phyloP scores from a whole-genome alignment of 2,888 invertebrate species.

The Eilema griseolum region DNA sequence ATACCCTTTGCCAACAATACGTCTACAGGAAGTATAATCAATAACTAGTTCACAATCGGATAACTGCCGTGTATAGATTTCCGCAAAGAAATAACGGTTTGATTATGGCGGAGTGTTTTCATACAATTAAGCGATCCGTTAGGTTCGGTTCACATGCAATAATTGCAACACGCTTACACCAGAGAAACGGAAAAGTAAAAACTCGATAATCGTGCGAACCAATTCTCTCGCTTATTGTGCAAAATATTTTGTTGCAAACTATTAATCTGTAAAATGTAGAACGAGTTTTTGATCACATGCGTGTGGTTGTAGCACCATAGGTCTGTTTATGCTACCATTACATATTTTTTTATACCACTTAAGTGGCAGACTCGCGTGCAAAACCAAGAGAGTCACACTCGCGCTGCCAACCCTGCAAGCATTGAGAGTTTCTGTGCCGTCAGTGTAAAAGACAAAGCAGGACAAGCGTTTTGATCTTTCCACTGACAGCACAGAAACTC shows the following conservation, averaged over 20 bases:
- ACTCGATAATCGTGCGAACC: slow-evolving; percentile 68
- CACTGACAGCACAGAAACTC: too few species aligned
- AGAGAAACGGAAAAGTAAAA: slow-evolving; percentile 69
- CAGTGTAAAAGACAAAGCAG: too few species aligned
- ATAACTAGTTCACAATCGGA: slow-evolving; percentile 9
- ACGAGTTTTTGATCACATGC: slow-evolving; percentile 59
- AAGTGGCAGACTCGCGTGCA: too few species aligned
- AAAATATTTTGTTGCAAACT: slow-evolving; percentile 57
- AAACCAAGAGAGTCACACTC: too few species aligned
- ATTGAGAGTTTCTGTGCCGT: too few species aligned
- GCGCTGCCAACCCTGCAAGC: too few species aligned
- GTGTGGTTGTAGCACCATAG: slow-evolving; percentile 25
- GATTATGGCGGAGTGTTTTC: slow-evolving; percentile 26
- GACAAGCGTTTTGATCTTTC: too few species aligned
- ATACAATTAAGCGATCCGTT: slow-evolving; percentile 37
- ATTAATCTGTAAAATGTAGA: slow-evolving; percentile 49
- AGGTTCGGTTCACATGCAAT: slow-evolving; percentile 67
- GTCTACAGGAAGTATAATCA: slow-evolving; percentile 3
- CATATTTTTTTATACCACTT: too few species aligned
- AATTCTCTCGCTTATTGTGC: slow-evolving; percentile 60
- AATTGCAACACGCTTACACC: slow-evolving; percentile 67
- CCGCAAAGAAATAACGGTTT: slow-evolving; percentile 41
- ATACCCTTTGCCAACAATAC: not conserved
- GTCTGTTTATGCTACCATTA: too few species aligned
- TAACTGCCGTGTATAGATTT: slow-evolving; percentile 29